Percentiles rank a stretch among this genome's conserved stretches.
Conservation (phyloP, 2,113 vertebrate genomes). For the Eurypyga helias region DNA sequence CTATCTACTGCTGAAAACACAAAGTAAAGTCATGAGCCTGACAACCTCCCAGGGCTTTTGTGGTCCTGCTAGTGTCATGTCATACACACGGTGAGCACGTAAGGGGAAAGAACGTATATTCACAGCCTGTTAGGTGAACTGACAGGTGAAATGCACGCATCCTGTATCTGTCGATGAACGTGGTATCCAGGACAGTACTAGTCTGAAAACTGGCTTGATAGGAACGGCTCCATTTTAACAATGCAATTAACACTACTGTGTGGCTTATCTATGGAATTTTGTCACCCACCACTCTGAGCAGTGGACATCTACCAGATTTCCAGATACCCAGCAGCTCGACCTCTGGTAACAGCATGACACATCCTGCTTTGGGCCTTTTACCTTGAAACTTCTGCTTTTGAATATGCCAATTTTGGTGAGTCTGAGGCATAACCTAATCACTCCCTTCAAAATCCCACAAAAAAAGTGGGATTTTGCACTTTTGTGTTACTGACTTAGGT, state of each 20-base stretch:
- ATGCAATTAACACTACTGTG: not conserved
- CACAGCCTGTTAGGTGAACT: not conserved
- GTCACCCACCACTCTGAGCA: not conserved
- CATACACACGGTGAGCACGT: fast-evolving
- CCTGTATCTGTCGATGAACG: not conserved
- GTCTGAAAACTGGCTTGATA: not conserved
- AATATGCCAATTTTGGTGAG: not conserved
- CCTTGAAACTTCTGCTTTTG: not conserved
- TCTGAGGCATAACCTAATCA: not conserved
- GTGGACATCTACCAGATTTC: not conserved
- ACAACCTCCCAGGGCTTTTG: not conserved
- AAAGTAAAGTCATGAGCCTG: not conserved
- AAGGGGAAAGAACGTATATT: not conserved
- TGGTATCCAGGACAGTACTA: not conserved
- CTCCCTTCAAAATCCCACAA: not conserved
- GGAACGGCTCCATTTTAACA: not conserved
- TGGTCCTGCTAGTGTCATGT: not conserved
- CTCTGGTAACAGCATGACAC: not conserved
- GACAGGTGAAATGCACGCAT: not conserved
- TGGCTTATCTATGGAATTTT: not conserved
- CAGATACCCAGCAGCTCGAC: not conserved
- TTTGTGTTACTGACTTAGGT: not conserved
- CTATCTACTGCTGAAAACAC: not conserved
- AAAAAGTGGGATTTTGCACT: not conserved
- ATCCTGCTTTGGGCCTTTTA: not conserved